Percentiles rank a stretch among this genome's conserved stretches.
Evolutionary conservation across 2,888 invertebrate species (phyloP).

Genomic region (Agriopis aurantiaria): DNA sequence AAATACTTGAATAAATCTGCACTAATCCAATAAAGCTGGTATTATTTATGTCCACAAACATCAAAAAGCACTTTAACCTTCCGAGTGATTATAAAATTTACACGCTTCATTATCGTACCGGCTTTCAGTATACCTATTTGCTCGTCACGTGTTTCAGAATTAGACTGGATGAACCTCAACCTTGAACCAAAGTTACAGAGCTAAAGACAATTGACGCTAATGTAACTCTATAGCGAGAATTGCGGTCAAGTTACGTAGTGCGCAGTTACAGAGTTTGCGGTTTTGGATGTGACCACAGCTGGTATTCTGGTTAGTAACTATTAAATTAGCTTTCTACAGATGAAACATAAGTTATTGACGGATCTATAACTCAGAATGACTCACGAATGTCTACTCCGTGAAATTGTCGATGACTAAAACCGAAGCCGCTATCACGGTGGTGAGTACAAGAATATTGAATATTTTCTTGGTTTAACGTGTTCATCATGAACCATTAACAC

Average conservation of each 20-base stretch:
- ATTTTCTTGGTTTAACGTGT: too few species aligned
- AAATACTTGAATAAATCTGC: too few species aligned
- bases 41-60: too few species aligned
- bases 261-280: constrained; percentile 14
- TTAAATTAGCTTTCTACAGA: background rate
- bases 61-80: constrained; percentile 5
- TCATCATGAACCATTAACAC: too few species aligned
- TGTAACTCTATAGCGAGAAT: constrained; percentile 20
- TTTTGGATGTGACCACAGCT: background rate
- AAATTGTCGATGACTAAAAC: background rate
- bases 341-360: background rate
- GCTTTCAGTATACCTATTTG: background rate
- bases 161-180: constrained; percentile 17
- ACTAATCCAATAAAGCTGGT: too few species aligned
- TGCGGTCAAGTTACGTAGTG: constrained; percentile 24
- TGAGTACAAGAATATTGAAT: too few species aligned
- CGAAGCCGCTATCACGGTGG: too few species aligned
- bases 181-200: constrained; percentile 20
- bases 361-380: background rate
- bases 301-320: background rate
- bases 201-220: constrained; percentile 23
- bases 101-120: constrained; percentile 6
- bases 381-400: background rate
- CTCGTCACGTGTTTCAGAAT: constrained; percentile 30
- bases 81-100: constrained; percentile 4